Base-by-base conservation (phyloP, 1,140 invertebrate genomes). In the Microplitis demolitor region DNA sequence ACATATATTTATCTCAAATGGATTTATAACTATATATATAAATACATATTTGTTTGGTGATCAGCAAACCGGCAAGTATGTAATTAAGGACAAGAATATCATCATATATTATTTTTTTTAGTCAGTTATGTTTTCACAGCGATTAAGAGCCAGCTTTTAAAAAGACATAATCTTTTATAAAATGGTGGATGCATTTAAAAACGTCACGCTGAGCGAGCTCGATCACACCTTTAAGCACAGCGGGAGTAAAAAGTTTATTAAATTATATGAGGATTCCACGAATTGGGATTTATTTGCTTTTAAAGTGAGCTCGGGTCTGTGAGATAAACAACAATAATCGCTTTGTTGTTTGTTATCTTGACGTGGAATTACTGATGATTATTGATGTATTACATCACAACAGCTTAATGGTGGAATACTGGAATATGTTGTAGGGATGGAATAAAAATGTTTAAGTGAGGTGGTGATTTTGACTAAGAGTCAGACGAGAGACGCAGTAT, bases 401-500 rank as follows among this genome's bases (percentile, higher is more conserved):
- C 2, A 24, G 24, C 2, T 60, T 14, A 13, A 45, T 64, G 62
- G 39, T 14, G 60, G 4, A 9, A 64, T 37, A 24, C 24, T 24
- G 2, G 1, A 24, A 24, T 24, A 24, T 24, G 24, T 24, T 24
- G 24, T 0, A 24, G 24, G 24, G 24, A 24, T 24, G 24, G 24
- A 24, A 24, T 24, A 24, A 24, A 24, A 24, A 24, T 24, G 51
- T 45, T 67, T 67, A 33, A 50, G 31, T 54, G 53, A 67, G 66
- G 66, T 67, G 66, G 31, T 72, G 70, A 66, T 66, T 45, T 72
- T 66, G 37, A 62, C 72, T 78, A 77, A 78, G 73, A 77, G 78
- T 79, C 78, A 80, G 79, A 78, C n/a, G 58, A 77, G 75, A 73
- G 81, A 81, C 83, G 76, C 83, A 84, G 83, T 85, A 83, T 85